phyloP scores from a whole-genome alignment of 2,888 invertebrate species.

The Drosophila paracracens region DNA sequence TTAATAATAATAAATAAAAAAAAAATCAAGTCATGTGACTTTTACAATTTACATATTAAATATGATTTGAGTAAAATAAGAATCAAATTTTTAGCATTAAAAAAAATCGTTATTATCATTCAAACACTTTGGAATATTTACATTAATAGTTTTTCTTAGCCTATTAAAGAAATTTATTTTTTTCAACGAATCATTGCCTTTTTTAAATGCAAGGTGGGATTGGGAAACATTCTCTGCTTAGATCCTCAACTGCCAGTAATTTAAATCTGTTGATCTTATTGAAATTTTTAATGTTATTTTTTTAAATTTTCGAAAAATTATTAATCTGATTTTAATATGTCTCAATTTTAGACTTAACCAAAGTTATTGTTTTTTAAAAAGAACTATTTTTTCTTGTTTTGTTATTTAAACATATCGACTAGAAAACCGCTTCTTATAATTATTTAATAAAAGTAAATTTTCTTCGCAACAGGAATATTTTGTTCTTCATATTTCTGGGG shows the following conservation, averaged over 20 bases:
- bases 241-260: background rate
- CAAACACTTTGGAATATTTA: background rate
- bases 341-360: fast-evolving
- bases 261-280: no score
- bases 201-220: background rate
- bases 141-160: background rate
- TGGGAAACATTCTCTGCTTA: background rate
- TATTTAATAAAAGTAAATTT: conserved; percentile 1
- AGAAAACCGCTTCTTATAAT: background rate
- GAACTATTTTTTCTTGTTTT: background rate
- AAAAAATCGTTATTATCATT: background rate
- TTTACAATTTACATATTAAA: background rate
- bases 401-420: background rate
- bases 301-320: background rate
- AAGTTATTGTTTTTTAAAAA: background rate
- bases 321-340: no score
- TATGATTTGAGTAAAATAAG: background rate
- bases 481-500: conserved; percentile 88
- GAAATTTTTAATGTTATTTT: no score
- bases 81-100: background rate
- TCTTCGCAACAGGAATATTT: conserved; percentile 85
- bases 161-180: background rate
- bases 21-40: background rate
- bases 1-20: background rate
- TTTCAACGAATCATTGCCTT: background rate